Base-by-base conservation (phyloP, 1,140 invertebrate genomes). In the Trichonephila clavipes region DNA sequence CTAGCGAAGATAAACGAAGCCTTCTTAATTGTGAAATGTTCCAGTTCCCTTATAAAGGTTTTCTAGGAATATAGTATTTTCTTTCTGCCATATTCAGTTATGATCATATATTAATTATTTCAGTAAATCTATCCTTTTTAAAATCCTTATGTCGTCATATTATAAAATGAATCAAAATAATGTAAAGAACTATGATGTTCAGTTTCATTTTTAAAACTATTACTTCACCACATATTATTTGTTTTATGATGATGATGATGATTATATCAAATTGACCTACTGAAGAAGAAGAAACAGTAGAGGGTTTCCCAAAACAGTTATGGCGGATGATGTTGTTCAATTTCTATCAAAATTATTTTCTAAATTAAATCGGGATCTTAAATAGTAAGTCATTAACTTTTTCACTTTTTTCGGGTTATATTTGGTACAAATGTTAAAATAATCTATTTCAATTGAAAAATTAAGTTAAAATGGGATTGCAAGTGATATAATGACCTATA, bases 271-370 rank as follows among this genome's bases (percentile, higher is more conserved):
- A 88, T 93, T 93, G 92, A 93, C 92, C 85, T 88, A 81, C 24
- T 88, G 92, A 81, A 72, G 92, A 93, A 93, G 92, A 93, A 93
- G 85, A 93, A 77, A 77, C 34, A 77, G 72, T 40, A 88, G 86
- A 88, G 51, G 72, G n/a, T 81, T 82, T 62, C 69, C 62, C 62
- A 88, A 90, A 90, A 93, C 86, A 93, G 92, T 93, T 81, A 93
- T 93, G 92, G 92, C 92, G 92, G 92, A 93, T 93, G 51, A 88
- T 93, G 86, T 87, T 93, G 72, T 51, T 82, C 66, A 88, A 88
- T 81, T 66, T 87, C 87, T 34, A 72, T 93, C 86, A 44, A 93
- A 93, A 81, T 93, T 93, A 62, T 88, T 59, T 88, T 93, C 69
- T 81, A 88, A 93, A 88, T 93, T 93, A 88, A 51, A 88, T 77